These are phyloP conservation scores for Peromyscus polionotus DNA, from an alignment of 2,113 vertebrate species.

Conservation along the genomic window DNA sequence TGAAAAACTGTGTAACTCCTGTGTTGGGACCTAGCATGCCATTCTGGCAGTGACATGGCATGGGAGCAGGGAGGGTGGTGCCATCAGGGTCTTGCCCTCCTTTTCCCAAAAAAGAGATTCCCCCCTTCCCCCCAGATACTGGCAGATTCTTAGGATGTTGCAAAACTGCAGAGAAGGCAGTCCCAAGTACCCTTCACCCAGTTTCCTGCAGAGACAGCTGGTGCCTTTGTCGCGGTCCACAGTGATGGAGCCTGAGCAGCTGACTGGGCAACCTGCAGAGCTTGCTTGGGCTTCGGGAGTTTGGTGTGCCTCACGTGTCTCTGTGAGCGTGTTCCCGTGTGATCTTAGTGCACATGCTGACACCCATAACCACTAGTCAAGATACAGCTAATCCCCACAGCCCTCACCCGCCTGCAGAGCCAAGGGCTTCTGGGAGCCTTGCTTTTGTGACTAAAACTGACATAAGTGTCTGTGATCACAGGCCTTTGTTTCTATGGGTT, in stretches of 20 bases:
- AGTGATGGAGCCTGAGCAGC: background rate
- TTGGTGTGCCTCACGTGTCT: accelerated
- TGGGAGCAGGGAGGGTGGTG: background rate
- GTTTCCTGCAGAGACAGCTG: background rate
- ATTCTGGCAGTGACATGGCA: background rate
- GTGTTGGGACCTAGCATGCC: background rate
- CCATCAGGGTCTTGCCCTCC: background rate
- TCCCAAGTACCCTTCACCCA: background rate
- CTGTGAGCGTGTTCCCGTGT: too few species aligned
- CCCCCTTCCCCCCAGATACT: background rate
- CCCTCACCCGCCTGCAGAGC: background rate
- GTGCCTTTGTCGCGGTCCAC: background rate
- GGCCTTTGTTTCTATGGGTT: background rate
- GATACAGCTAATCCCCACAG: background rate
- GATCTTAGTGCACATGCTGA: background rate
- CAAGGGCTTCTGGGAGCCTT: background rate
- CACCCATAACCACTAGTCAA: background rate
- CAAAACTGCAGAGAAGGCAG: background rate
- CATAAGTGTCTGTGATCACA: background rate
- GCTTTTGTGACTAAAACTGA: background rate
- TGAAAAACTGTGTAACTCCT: background rate
- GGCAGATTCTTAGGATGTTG: background rate
- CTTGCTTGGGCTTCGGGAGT: accelerated
- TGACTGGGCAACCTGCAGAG: background rate
- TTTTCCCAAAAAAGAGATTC: background rate